Conservation (phyloP, 2,888 invertebrate species). For the Diaprepes abbreviatus region DNA sequence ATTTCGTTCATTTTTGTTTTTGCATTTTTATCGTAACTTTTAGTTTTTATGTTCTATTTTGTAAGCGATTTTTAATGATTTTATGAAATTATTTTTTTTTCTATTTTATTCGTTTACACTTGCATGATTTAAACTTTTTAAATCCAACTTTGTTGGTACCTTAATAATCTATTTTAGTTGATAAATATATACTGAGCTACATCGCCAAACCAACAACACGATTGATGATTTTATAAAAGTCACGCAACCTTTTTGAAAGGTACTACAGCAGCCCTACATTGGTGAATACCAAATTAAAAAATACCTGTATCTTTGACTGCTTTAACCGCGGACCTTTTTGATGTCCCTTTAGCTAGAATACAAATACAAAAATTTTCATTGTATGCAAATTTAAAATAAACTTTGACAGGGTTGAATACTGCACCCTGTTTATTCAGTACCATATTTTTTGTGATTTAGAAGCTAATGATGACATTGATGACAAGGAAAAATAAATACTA, state of each 20-base stretch:
- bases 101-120: too few relatives aligned
- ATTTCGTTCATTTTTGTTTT: too few relatives aligned
- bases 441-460: not conserved
- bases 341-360: not conserved
- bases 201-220: too few relatives aligned
- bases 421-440: constrained; percentile 32
- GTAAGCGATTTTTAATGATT: too few relatives aligned
- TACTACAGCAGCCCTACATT: not conserved
- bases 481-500: not conserved
- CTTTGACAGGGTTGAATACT: constrained; percentile 11
- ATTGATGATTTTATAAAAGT: too few relatives aligned
- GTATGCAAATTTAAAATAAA: constrained; percentile 23
- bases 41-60: too few relatives aligned
- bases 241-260: not conserved
- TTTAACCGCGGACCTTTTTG: not conserved
- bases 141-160: too few relatives aligned
- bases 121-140: too few relatives aligned
- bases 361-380: not conserved
- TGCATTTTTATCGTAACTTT: too few relatives aligned
- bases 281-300: not conserved
- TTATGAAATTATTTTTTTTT: too few relatives aligned
- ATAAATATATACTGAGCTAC: too few relatives aligned
- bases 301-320: not conserved
- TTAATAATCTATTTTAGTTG: too few relatives aligned
- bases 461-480: not conserved